Percentiles rank a stretch among this genome's conserved stretches.
These are phyloP conservation scores for Stenchaetothrips biformis DNA, from an alignment of 2,888 invertebrate species.

Conservation along the genomic window DNA sequence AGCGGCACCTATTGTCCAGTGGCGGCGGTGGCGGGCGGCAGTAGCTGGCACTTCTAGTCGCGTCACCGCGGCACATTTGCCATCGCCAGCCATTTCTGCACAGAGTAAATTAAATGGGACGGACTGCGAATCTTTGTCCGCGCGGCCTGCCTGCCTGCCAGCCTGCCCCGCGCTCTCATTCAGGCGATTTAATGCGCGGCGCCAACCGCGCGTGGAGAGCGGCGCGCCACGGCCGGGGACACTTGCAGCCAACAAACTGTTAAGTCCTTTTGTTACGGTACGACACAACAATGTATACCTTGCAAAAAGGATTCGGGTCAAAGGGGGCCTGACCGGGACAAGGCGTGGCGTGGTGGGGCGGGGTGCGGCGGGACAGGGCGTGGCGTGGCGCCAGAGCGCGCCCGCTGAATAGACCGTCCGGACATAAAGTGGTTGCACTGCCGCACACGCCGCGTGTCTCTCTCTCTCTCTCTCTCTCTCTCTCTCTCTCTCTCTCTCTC, in stretches of 20 bases:
- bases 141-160: no score
- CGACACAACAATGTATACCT: conserved; percentile 5
- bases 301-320: neutral
- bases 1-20: no score
- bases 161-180: neutral
- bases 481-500: no score
- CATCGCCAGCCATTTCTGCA: no score
- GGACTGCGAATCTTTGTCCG: no score
- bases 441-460: neutral
- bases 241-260: neutral
- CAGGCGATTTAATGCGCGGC: neutral
- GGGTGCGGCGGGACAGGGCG: neutral
- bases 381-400: neutral
- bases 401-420: neutral
- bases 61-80: no score
- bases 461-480: no score
- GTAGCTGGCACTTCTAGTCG: no score
- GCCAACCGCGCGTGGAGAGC: neutral
- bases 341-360: neutral
- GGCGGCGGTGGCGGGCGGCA: no score
- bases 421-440: neutral
- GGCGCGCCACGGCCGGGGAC: neutral
- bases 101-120: no score
- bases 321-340: neutral
- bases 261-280: neutral